A percentile compares a stretch with the other conserved stretches of the same genome.
These are phyloP conservation scores for Eupithecia dodoneata DNA, from an alignment of 2,888 invertebrate genomes.

Conservation along the genomic window DNA sequence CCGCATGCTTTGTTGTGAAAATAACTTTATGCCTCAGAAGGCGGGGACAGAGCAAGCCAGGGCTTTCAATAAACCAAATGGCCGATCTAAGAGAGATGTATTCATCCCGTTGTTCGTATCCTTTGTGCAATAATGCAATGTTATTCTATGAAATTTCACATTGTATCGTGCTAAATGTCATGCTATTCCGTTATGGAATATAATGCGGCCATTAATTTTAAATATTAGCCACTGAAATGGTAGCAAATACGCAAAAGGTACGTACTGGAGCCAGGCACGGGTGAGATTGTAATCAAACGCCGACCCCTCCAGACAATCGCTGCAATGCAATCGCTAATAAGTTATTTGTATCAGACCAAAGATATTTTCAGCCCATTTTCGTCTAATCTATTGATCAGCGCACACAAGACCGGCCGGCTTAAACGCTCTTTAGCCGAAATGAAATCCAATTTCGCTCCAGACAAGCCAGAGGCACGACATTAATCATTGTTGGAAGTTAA, in stretches of 20 bases:
- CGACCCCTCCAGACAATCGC: conserved; percentile 62
- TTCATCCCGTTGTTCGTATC: conserved; percentile 69
- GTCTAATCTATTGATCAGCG: conserved; percentile 65
- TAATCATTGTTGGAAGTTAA: conserved; percentile 48
- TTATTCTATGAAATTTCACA: conserved; percentile 54
- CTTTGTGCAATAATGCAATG: conserved; percentile 74
- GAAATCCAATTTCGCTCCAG: conserved; percentile 44
- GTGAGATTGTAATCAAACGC: conserved; percentile 64
- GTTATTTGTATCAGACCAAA: conserved; percentile 68
- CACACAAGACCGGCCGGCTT: conserved; percentile 54
- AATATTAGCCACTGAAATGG: conserved; percentile 51
- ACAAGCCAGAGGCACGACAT: conserved; percentile 45
- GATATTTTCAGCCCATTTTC: conserved; percentile 66
- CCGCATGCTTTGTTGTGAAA: conserved; percentile 81
- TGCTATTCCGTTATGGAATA: conserved; percentile 44
- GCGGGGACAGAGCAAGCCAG: conserved; percentile 72
- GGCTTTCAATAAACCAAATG: conserved; percentile 79
- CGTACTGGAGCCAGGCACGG: conserved; percentile 54
- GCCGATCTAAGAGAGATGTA: conserved; percentile 67
- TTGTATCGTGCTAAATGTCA: conserved; percentile 43
- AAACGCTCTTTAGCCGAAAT: conserved; percentile 48
- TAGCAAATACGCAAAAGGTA: conserved; percentile 58
- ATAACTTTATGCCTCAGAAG: conserved; percentile 81
- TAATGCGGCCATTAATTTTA: conserved; percentile 43
- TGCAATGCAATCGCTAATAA: conserved; percentile 69